A percentile compares a stretch with the other conserved stretches of the same genome.
These are phyloP conservation scores for Dryas iulia DNA, from an alignment of 1,140 invertebrate species.

Conservation along the genomic window DNA sequence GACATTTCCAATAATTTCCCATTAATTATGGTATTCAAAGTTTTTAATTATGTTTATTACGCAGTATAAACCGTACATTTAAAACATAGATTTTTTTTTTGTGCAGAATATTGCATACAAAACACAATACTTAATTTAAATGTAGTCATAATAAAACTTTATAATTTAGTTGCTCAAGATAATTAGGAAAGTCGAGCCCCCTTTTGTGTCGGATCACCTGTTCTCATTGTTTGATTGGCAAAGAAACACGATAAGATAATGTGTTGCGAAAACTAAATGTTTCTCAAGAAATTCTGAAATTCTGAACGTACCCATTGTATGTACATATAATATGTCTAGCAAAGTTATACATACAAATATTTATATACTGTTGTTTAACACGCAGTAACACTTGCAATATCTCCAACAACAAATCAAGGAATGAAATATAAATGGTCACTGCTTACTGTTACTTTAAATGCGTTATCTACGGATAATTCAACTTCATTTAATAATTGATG, in stretches of 20 bases:
- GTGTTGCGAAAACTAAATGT: conserved; percentile 20
- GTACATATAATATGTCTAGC: not conserved
- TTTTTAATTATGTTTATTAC: too few species aligned
- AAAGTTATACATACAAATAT: not conserved
- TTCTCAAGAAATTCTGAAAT: conserved; percentile 30
- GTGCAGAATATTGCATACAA: too few species aligned
- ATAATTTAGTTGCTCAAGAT: conserved; percentile 11
- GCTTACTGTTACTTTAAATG: conserved; percentile 16
- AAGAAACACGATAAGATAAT: conserved; percentile 53
- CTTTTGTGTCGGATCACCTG: conserved; percentile 44
- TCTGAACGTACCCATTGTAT: conserved; percentile 31
- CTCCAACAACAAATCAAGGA: not conserved
- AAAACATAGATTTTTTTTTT: too few species aligned
- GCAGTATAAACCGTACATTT: too few species aligned
- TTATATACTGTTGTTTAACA: not conserved
- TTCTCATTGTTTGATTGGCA: conserved; percentile 44
- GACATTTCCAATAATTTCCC: too few species aligned
- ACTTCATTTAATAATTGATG: conserved; percentile 44
- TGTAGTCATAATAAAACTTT: not conserved
- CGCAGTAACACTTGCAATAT: not conserved
- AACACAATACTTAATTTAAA: too few species aligned
- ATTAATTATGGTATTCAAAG: too few species aligned
- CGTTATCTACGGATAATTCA: conserved; percentile 31
- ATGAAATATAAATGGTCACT: not conserved
- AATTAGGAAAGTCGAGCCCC: conserved; percentile 44